These are phyloP conservation scores for Gastrophysa polygoni DNA, from an alignment of 2,888 invertebrate genomes.

Conservation along the genomic window DNA sequence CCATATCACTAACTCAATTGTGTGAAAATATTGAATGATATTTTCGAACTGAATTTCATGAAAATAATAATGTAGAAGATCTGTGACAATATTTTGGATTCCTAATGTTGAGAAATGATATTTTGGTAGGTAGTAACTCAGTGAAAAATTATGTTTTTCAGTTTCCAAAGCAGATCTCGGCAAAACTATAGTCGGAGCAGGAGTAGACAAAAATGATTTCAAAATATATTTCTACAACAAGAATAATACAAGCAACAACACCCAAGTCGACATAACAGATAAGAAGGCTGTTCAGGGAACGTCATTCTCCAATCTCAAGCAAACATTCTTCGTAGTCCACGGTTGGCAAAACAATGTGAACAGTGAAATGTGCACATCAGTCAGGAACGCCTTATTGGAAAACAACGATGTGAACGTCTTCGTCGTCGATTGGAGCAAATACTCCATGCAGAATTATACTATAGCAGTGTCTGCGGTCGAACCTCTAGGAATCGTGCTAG, in stretches of 20 bases:
- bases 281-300: conserved; percentile 13
- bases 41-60: too few relatives aligned
- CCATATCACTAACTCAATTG: too few relatives aligned
- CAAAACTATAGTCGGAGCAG: too few relatives aligned
- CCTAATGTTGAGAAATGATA: too few relatives aligned
- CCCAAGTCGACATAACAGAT: neutral
- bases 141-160: too few relatives aligned
- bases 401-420: conserved; percentile 49
- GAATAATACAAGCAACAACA: neutral
- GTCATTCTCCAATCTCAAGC: conserved; percentile 36
- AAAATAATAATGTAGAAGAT: too few relatives aligned
- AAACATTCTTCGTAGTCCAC: conserved; percentile 49
- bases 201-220: neutral
- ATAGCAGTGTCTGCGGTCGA: conserved; percentile 16
- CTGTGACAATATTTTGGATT: too few relatives aligned
- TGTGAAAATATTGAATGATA: too few relatives aligned
- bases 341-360: conserved; percentile 48
- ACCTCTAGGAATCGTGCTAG: conserved; percentile 40
- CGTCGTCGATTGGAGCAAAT: conserved; percentile 48
- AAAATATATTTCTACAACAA: conserved; percentile 2
- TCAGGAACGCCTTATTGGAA: conserved; percentile 40
- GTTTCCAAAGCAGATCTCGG: too few relatives aligned
- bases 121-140: too few relatives aligned
- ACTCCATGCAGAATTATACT: conserved; percentile 26
- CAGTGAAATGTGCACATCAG: conserved; percentile 39